Evolutionary conservation across 2,888 invertebrate genomes (phyloP).

Genomic region (Apodemia zela): DNA sequence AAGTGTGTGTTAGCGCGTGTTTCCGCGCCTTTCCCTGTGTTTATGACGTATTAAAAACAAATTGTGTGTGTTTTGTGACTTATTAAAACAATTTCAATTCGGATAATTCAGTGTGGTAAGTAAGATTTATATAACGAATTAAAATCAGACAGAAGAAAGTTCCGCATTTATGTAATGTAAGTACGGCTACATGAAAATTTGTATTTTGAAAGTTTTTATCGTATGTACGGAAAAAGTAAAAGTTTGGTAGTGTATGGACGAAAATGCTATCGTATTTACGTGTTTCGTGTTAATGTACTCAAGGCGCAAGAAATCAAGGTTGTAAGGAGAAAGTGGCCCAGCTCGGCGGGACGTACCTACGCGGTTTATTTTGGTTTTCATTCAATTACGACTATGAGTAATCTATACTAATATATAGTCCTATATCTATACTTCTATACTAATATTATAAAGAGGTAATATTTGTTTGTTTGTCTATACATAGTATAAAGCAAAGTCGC

Average conservation of each 20-base stretch:
- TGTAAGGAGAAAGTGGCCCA: constrained; percentile 74
- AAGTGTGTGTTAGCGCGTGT: constrained; percentile 44
- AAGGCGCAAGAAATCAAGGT: constrained; percentile 71
- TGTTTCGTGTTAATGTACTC: constrained; percentile 55
- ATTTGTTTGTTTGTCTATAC: too few species aligned
- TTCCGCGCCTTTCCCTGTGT: constrained; percentile 49
- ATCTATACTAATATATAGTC: too few species aligned
- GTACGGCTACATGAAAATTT: constrained; percentile 22
- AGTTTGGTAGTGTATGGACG: constrained; percentile 55
- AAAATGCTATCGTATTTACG: constrained; percentile 56
- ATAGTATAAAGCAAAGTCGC: too few species aligned
- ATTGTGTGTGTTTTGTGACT: constrained; percentile 50
- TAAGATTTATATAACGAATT: constrained; percentile 41
- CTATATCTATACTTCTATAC: too few species aligned
- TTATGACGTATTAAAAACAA: constrained; percentile 48
- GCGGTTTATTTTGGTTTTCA: constrained; percentile 29
- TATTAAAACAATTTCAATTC: constrained; percentile 39
- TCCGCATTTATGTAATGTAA: constrained; percentile 14
- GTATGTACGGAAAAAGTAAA: constrained; percentile 60
- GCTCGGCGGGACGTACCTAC: constrained; percentile 40
- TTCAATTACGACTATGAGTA: too few species aligned
- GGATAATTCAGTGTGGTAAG: constrained; percentile 37
- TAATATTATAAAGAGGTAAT: too few species aligned
- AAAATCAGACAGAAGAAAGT: constrained; percentile 8
- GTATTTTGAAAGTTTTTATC: constrained; percentile 33